These are phyloP conservation scores for Malurus alboscapulatus DNA, from an alignment of 2,113 vertebrate genomes.

Conservation along the genomic window DNA sequence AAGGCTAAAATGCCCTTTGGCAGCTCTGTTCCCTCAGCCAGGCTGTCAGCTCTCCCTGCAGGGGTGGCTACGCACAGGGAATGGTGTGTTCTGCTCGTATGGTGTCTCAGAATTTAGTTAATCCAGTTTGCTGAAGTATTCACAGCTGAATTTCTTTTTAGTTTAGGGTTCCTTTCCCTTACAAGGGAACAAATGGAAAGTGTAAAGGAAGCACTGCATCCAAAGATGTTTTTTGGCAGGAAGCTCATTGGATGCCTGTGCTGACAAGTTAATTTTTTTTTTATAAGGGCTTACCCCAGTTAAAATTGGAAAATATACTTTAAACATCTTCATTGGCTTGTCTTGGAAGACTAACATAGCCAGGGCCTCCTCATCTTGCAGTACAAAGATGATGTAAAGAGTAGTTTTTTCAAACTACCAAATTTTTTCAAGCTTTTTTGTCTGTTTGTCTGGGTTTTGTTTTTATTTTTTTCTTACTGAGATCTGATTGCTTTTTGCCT, in stretches of 20 bases:
- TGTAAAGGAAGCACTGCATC: background rate
- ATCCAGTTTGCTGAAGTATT: background rate
- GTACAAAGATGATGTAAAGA: background rate
- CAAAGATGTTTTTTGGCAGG: background rate
- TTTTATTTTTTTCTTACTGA: background rate
- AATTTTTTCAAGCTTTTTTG: background rate
- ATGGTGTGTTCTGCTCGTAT: background rate
- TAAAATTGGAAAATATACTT: background rate
- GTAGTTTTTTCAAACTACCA: background rate
- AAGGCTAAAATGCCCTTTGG: background rate
- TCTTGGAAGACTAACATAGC: background rate
- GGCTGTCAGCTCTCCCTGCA: background rate
- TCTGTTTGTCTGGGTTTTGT: background rate
- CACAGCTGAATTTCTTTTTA: background rate
- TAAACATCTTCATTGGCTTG: background rate
- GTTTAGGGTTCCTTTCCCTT: conserved; percentile 25
- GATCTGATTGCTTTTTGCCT: background rate
- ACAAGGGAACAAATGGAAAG: conserved; percentile 13
- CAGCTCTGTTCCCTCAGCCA: background rate
- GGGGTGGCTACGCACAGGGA: background rate
- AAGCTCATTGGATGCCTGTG: background rate
- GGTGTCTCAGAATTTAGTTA: background rate
- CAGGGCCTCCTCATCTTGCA: background rate
- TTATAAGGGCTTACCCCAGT: background rate
- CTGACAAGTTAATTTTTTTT: background rate